Evolutionary conservation across 2,797 vertebrate genomes (phyloP).

Genomic region (Miichthys miiuy): DNA sequence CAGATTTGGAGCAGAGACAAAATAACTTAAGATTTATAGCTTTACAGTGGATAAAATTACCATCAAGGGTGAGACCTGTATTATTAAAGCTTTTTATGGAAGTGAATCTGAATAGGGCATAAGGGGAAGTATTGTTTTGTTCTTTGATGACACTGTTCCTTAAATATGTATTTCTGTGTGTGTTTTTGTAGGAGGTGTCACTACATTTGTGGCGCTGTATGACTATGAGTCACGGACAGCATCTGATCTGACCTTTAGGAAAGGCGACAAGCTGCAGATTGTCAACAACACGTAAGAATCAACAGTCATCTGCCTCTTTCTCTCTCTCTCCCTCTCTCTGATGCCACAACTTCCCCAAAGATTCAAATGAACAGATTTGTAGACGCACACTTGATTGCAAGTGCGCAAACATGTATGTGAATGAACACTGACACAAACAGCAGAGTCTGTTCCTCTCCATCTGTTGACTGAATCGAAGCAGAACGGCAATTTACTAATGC

Average conservation of each 20-base stretch:
- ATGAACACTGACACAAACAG: conserved; percentile 51
- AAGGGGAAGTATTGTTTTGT: conserved; percentile 22
- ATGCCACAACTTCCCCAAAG: conserved; percentile 17
- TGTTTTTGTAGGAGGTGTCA: conserved; percentile 90
- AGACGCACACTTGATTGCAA: conserved; percentile 4
- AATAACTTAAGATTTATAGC: conserved; percentile 26
- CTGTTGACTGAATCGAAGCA: conserved; percentile 59
- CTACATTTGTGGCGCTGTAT: conserved; percentile 97
- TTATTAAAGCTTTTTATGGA: conserved; percentile 24
- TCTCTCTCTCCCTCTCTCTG: conserved; percentile 8
- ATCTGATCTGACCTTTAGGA: conserved; percentile 96
- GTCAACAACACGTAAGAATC: conserved; percentile 98
- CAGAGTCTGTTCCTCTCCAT: conserved; percentile 54
- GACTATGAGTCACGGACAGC: conserved; percentile 97
- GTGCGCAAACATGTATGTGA: conserved; percentile 18
- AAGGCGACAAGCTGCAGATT: conserved; percentile 95
- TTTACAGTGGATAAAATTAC: conserved; percentile 5
- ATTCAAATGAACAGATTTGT: conserved; percentile 46
- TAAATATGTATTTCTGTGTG: conserved; percentile 26
- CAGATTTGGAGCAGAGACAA: conserved; percentile 13
- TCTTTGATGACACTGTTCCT: conserved; percentile 34
- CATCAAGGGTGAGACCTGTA: conserved; percentile 6
- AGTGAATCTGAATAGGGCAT: conserved; percentile 9
- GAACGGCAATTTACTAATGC: conserved; percentile 37
- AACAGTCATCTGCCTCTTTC: background rate